Evolutionary conservation across 1,140 invertebrate species (phyloP), one percentile per base, ranked within the genome.

Genomic region (Coptotermes formosanus): DNA sequence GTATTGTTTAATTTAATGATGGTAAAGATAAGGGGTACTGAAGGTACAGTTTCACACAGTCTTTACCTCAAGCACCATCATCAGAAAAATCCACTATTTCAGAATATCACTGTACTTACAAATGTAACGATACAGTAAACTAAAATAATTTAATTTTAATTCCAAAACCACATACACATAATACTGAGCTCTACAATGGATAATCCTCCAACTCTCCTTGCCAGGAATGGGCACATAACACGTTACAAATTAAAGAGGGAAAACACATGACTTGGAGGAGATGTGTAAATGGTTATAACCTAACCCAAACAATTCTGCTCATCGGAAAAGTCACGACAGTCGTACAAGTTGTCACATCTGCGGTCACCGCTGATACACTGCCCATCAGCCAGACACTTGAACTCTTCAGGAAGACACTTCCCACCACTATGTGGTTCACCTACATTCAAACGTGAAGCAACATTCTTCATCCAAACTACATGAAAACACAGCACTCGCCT

Each of bases 281-380:
- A 75, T 25, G 64, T 75, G 64, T 75, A 75, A 75, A 75, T 30
- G 52, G 83, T 84, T 59, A 84, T 52, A 52, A 75, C 81, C 85
- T 86, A 83, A 89, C 90, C 87, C 75, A 91, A 92, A 93, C 97
- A 98, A 91, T 96, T 95, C 91, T 96, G 95, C 93, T 98, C 97
- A 92, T 98, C 97, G 88, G 96, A 97, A 93, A 96, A 95, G 92
- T 98, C 97, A 91, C 93, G 93, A 93, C 97, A 98, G 93, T 98
- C 96, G 93, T 95, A 95, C 91, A 93, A 94, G 92, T 96, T 95
- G 93, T 98, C 96, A 92, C 97, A 97, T 90, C 95, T 94, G 89
- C 95, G 93, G 87, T 92, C 91, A 88, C 90, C 89, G 87, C 93
- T 93, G 89, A 96, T 94, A 92, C 95, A 96, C 89, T 91, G 93